Conservation (phyloP, 1,140 invertebrate genomes). For the Brachystomella parvula region DNA sequence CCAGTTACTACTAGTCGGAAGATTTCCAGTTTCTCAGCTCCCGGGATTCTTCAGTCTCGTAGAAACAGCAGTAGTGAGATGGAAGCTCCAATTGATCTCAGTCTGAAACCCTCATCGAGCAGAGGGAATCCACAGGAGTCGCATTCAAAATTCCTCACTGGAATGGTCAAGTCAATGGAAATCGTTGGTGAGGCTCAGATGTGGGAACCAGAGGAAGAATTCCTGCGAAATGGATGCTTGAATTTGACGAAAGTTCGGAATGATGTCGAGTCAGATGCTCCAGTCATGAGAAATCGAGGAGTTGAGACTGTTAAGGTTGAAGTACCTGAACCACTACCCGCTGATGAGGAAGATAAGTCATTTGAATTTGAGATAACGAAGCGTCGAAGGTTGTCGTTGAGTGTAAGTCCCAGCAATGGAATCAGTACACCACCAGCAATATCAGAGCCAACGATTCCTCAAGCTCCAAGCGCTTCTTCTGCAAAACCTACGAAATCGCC, state of each 20-base stretch:
- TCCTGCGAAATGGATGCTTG: slow-evolving; percentile 20
- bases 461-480: background rate
- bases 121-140: background rate
- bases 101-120: slow-evolving; percentile 8
- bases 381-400: background rate
- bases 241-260: slow-evolving; percentile 34
- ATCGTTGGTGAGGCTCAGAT: slow-evolving; percentile 31
- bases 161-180: slow-evolving; percentile 21
- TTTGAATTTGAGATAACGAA: slow-evolving; percentile 13
- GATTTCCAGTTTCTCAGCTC: background rate
- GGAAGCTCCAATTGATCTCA: slow-evolving; percentile 35
- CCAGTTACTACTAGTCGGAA: background rate
- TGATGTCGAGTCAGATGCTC: background rate
- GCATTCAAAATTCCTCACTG: background rate
- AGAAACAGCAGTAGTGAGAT: background rate
- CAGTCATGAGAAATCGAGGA: slow-evolving; percentile 1
- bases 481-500: background rate
- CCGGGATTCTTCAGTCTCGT: slow-evolving; percentile 4
- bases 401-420: background rate
- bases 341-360: background rate
- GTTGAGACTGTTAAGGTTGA: background rate
- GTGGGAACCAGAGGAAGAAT: slow-evolving; percentile 32
- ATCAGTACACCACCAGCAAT: background rate
- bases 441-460: background rate
- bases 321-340: background rate